Evolutionary conservation across 2,113 vertebrate genomes (phyloP), one percentile per base, ranked within the genome.

Genomic region (Barnardius zonarius): DNA sequence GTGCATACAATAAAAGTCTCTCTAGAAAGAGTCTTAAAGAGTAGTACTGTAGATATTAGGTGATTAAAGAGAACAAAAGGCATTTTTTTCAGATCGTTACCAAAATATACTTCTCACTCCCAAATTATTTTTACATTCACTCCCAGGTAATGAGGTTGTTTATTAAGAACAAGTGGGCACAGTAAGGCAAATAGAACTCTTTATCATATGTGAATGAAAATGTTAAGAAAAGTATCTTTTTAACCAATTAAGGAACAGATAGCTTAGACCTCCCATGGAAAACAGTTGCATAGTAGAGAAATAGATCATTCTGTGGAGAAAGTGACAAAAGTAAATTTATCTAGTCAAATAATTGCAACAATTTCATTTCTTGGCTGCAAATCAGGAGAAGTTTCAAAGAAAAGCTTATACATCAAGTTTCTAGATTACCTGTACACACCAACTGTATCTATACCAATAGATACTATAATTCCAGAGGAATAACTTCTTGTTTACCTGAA

Each of bases 401-500:
- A 41, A 70, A 81, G 30, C 17, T 77, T 76, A 73, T 8, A 63
- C 12, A 86, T 52, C 12, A 54, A 43, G 11, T 64, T 43, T 70
- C 67, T 41, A 51, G 44, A 35, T 44, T 46, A 61, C 13, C 52
- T 3, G 0, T 44, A 69, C 24, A 75, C 16, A 84, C 20, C 24
- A 61, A 55, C 16, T 86, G 19, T 54, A 43, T 5, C 12, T 69
- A 23, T 54, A 74, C 8, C 48, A 92, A 55, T 10, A 80, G 69
- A 55, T 18, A 41, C 11, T 31, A 17, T 17, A 54, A 93, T 88
- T 90, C 10, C 82, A 88, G 54, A 91, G 76, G 39, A 96, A 83
- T 88, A 91, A 93, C 55, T 84, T 54, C 41, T 75, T 54, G 30
- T 74, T 97, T 59, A 93, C 28, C 59, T 72, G 85, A 91, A 96